Conservation (phyloP, 2,113 vertebrate species). For the Nothobranchius kuhntae region DNA sequence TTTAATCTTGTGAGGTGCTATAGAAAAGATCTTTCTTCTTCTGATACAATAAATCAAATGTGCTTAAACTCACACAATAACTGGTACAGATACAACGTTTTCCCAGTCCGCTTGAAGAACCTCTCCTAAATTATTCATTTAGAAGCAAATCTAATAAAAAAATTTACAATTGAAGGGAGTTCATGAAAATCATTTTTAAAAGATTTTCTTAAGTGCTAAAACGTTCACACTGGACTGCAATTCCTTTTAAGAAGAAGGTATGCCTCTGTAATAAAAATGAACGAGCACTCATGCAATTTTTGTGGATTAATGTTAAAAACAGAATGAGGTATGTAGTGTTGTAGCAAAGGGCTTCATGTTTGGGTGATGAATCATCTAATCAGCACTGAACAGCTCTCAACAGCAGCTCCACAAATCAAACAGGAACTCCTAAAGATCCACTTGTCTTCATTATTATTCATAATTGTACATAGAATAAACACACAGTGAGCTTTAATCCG, state of each 20-base stretch:
- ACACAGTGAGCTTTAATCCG: too few relatives aligned
- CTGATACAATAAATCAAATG: too few relatives aligned
- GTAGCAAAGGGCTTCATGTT: conserved; percentile 7
- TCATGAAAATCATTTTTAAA: background rate
- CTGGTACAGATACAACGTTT: too few relatives aligned
- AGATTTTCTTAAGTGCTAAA: background rate
- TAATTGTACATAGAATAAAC: too few relatives aligned
- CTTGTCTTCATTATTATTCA: background rate
- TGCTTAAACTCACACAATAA: too few relatives aligned
- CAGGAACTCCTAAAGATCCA: conserved; percentile 1
- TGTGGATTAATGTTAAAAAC: background rate
- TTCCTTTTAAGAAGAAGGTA: background rate
- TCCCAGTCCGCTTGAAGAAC: too few relatives aligned
- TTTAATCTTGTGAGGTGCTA: too few relatives aligned
- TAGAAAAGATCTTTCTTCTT: too few relatives aligned
- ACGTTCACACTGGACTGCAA: background rate
- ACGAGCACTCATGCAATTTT: background rate
- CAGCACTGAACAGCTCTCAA: conserved; percentile 32
- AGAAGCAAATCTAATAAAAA: too few relatives aligned
- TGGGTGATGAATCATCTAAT: conserved; percentile 34
- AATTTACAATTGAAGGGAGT: background rate
- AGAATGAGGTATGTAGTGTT: background rate
- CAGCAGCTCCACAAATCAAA: conserved; percentile 30
- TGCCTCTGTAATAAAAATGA: background rate
- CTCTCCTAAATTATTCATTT: too few relatives aligned